Evolutionary conservation across 1,140 invertebrate genomes (phyloP).

Genomic region (Caerostris darwini): DNA sequence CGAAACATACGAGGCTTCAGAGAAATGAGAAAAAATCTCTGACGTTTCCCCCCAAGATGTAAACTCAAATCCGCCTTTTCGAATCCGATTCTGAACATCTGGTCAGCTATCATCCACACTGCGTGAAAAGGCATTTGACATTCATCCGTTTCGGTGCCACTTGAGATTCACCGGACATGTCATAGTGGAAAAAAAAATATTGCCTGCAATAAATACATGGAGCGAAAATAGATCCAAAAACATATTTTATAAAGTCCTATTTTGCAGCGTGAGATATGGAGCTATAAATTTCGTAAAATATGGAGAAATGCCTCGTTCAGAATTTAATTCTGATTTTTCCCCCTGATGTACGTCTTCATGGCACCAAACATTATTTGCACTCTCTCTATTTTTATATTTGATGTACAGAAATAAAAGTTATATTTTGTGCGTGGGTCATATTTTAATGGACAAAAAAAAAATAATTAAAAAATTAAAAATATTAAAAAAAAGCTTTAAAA

Average conservation of each 20-base stretch:
- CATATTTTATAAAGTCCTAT: slow-evolving; percentile 38
- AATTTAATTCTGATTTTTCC: not conserved
- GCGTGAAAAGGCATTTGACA: slow-evolving; percentile 42
- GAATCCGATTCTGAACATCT: not conserved
- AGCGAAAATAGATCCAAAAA: slow-evolving; percentile 14
- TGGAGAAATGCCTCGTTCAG: not conserved
- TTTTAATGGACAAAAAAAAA: too few species aligned
- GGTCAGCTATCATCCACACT: not conserved
- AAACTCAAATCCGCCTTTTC: slow-evolving; percentile 2
- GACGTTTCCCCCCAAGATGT: not conserved
- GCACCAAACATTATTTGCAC: too few species aligned
- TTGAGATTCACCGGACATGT: slow-evolving; percentile 7
- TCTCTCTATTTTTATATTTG: too few species aligned
- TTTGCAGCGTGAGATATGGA: slow-evolving; percentile 7
- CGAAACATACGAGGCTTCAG: not conserved
- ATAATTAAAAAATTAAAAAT: too few species aligned
- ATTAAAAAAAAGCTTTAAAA: too few species aligned
- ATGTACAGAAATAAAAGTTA: too few species aligned
- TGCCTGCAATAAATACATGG: slow-evolving; percentile 1
- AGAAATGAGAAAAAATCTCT: not conserved
- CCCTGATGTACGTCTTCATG: too few species aligned
- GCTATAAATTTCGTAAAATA: slow-evolving; percentile 19
- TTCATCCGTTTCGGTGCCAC: slow-evolving; percentile 20
- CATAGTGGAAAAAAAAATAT: not conserved
- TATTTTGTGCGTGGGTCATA: too few species aligned